Base-by-base conservation (phyloP, 2,888 invertebrate genomes). In the Drosophila diplacantha region DNA sequence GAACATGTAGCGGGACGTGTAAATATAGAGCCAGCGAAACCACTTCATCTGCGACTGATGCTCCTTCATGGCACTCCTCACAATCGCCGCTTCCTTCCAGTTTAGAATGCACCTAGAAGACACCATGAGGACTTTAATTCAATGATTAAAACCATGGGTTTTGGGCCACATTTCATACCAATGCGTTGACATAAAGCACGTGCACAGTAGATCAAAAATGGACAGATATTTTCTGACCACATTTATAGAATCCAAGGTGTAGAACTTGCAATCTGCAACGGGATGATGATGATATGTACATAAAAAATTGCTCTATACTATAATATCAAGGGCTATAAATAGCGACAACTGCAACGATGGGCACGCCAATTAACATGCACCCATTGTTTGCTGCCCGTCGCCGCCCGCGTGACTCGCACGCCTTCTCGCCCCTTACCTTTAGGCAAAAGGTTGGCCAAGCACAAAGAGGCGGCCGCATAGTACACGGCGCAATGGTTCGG, bases 31-130 rank as follows among this genome's bases (percentile, higher is more conserved):
- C 85, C 92, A 91, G 57, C 99, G 91, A 89, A 96, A 99, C 99
- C 99, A 99, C 37, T 96, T 92, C 89, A 96, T 92, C 88, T 99
- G 99, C n/a, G 96, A 96, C 73, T 90, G 89, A 87, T 99, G 97
- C 56, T 92, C 91, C 71, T 90, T 90, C 97, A 98, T 97, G 5
- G 97, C 97, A 71, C 90, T 89, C 86, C 94, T 90, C 26, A 93
- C 88, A 24, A 90, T 87, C 5, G 89, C 85, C 53, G 92, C 91
- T 72, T 92, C 91, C 6, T 90, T 89, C 90, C 91, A 91, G 57
- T 91, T 91, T 34, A 92, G 89, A 86, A 93, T 92, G 86, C 92
- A 93, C 89, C 93, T 93, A 32, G 35, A 44, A 26, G 22, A 58
- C 14, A 34, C 7, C 5, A 41, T 1, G 3, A 39, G n/a, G 1